Evolutionary conservation across 2,888 invertebrate species (phyloP), one percentile per base, ranked within the genome.

Genomic region (Bembecia ichneumoniformis): DNA sequence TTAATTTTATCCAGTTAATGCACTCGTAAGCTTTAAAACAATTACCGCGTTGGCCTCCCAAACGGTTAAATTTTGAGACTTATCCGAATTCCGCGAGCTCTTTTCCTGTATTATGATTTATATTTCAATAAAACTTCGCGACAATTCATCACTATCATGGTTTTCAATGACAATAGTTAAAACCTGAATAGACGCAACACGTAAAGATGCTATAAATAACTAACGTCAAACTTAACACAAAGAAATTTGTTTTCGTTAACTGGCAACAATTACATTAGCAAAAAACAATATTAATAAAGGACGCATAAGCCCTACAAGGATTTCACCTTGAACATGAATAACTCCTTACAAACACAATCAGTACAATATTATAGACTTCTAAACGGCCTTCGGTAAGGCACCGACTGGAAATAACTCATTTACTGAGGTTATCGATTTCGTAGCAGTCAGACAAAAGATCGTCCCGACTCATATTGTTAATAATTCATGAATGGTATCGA

Each of bases 351-450:
- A 59, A 55, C 59, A 55, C 53, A 58, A 55, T 59, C 56, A 55
- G 51, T 55, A 51, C 53, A 54, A 63, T 58, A 64, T 57, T 63
- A 62, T 58, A 58, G 60, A 58, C 55, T 49, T 49, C 51, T 58
- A 53, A 49, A 52, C 57, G 68, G 57, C 75, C 74, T 74, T 71
- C 64, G 47, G 28, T 28, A 28, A 28, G 28, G 28, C 28, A 28
- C 47, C 50, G 62, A 57, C 63, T 70, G 56, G 59, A 66, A 71
- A 71, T 69, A 71, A 71, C 69, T 71, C 58, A 73, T 71, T 73
- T 68, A 66, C 64, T 63, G 60, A 62, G 52, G 54, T 61, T 62
- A 75, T 76, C 72, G 73, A 77, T 75, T 68, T 60, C 52, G 54
- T 53, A 55, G 54, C 64, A 68, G 64, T 64, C 66, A 68, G 64